Conservation (phyloP, 2,888 invertebrate genomes). For the Platycnemis pennipes region DNA sequence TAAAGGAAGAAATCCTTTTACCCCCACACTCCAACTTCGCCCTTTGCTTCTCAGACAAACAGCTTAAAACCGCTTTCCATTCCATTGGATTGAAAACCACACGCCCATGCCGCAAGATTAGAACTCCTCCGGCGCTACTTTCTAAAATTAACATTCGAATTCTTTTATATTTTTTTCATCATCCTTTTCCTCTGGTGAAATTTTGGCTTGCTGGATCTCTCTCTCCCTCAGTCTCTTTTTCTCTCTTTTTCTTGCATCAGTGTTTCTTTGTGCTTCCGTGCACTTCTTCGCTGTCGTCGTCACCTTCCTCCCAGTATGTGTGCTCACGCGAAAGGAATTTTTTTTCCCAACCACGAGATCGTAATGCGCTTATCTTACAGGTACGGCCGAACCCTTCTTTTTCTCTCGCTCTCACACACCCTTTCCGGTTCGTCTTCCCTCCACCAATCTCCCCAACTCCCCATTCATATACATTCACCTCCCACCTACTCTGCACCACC, state of each 20-base stretch:
- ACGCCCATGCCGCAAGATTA: slow-evolving; percentile 37
- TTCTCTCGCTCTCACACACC: no score
- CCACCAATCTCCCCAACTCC: not conserved
- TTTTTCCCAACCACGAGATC: no score
- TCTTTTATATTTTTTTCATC: not conserved
- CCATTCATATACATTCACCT: not conserved
- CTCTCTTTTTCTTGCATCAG: slow-evolving; percentile 3
- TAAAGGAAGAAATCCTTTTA: not conserved
- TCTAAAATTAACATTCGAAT: slow-evolving; percentile 52
- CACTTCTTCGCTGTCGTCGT: no score
- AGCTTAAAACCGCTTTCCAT: slow-evolving; percentile 39
- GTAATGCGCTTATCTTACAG: no score
- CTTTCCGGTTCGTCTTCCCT: no score
- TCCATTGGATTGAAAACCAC: slow-evolving; percentile 60
- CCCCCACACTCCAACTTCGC: not conserved
- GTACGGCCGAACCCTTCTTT: no score
- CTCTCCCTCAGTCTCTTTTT: not conserved
- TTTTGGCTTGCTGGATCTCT: not conserved
- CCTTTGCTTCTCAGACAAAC: not conserved
- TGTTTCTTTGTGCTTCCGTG: no score
- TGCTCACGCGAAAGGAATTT: no score
- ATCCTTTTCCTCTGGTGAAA: not conserved
- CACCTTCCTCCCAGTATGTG: no score
- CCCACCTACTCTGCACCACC: not conserved
- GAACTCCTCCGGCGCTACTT: slow-evolving; percentile 44